Base-by-base conservation (phyloP, 35 echinoderm and acorn worm species). In the Ophioderma brevispina region DNA sequence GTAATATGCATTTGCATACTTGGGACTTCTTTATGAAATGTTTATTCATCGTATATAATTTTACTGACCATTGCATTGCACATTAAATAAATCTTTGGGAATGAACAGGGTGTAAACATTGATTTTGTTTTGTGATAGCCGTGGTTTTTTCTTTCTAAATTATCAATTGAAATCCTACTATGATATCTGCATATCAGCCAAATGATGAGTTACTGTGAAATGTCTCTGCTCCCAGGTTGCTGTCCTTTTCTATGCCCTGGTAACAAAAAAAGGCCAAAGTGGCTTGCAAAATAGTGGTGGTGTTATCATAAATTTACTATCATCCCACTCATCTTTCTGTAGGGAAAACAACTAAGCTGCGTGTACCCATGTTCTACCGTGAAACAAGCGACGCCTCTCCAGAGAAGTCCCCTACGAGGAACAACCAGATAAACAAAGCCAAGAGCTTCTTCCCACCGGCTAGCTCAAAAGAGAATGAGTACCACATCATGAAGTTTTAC, bases 401-500 rank as follows among this genome's bases (percentile, higher is more conserved):
- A 35, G 37, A 81, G 1, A 70, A 70, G n/a, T 70, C 59, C 1
- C 59, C 59, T 25, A 70, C 59, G 1, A 70, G 59, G n/a, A 76
- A 59, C 76, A 89, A 55, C 37, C 35, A 36, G 11, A 28, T 59
- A 38, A 78, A 89, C 40, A 30, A 81, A 33, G 15, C 32, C 52
- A 85, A 85, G 83, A 39, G 70, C 8, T 92, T 85, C 81, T 92
- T 92, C 40, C 90, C 90, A 34, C 90, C 90, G 35, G 90, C 90
- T 0, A 92, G 90, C 75, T 92, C 90, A 31, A 85, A 84, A 31
- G 82, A 92, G 52, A 85, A 83, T 11, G 90, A 92, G 76, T 92
- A 92, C 82, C 90, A 92, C 55, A 92, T 92, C 33, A 92, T 92
- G 90, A 92, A 92, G 75, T 92, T 92, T 43, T 92, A 92, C 82